Conservation (phyloP, 2,888 invertebrate species). For the Lasioglossum malachurum region DNA sequence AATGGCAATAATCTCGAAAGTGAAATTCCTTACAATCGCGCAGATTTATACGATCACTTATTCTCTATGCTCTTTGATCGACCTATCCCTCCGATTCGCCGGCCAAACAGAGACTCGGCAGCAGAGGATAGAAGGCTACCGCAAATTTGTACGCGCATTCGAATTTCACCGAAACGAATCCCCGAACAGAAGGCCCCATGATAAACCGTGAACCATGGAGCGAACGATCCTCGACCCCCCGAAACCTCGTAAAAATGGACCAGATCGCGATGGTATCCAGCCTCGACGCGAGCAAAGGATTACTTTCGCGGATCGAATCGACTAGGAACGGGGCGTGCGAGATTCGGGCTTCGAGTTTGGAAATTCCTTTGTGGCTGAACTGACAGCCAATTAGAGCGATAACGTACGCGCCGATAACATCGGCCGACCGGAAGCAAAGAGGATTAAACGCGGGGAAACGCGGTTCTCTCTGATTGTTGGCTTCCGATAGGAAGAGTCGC, state of each 20-base stretch:
- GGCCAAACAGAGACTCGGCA: neutral
- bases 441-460: conserved; percentile 52
- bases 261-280: neutral
- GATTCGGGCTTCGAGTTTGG: conserved; percentile 40
- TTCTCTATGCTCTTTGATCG: neutral
- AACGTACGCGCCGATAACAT: conserved; percentile 34
- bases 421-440: conserved; percentile 37
- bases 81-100: neutral
- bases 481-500: conserved; percentile 30
- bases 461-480: conserved; percentile 39
- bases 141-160: neutral
- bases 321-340: conserved; percentile 4
- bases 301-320: conserved; percentile 34
- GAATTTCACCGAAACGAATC: neutral
- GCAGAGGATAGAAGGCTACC: neutral
- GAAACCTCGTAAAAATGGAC: conserved; percentile 44
- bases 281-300: conserved; percentile 16
- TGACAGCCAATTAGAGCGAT: conserved; percentile 61
- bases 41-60: too few relatives aligned
- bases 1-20: too few relatives aligned
- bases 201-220: neutral
- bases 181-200: neutral
- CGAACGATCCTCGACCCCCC: conserved; percentile 4
- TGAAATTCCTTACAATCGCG: too few relatives aligned
- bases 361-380: conserved; percentile 55